Base-by-base conservation (phyloP, 2,888 invertebrate genomes). In the Drosophila quinaria region DNA sequence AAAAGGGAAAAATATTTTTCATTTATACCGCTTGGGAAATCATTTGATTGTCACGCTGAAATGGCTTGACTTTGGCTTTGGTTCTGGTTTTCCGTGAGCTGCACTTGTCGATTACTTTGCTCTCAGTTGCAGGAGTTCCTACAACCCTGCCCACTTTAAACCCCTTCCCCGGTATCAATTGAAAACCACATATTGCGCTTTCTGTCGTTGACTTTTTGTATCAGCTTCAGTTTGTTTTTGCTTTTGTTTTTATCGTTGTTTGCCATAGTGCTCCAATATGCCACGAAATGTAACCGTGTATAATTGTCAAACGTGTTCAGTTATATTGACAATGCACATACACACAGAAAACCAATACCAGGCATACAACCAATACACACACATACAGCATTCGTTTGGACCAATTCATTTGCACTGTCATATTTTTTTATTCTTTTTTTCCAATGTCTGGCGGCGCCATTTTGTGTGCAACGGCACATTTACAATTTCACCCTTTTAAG, bases 261-360 rank as follows among this genome's bases (percentile, higher is more conserved):
- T 88, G 83, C 67, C 17, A 67, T 75, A 81, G 62, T 82, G 73
- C 86, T 65, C 65, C 85, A 89, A 89, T 85, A 85, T 81, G 80
- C 79, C 80, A 77, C 78, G 75, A 86, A 81, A 87, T 87, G 82
- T 82, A 86, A 74, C 74, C 88, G 78, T 85, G 88, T 82, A 87
- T 86, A 89, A 86, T 86, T 86, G 86, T 89, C 88, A 85, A 89
- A 87, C 86, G 87, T 85, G 85, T 89, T 84, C 81, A 70, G 78
- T 66, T 72, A 79, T 85, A 82, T 76, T 70, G 78, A 77, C 79
- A 72, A 46, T 74, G 59, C 69, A 65, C 42, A 72, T 44, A 62
- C 62, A 66, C n/a, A 59, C 52, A 22, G 4, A 22, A 22, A 22
- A 22, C 22, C 22, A 22, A 22, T 22, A 22, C 22, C n/a, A n/a